A percentile compares a stretch with the other conserved stretches of the same genome.
Conservation (phyloP, 1,140 invertebrate species). For the Copidosoma floridanum region DNA sequence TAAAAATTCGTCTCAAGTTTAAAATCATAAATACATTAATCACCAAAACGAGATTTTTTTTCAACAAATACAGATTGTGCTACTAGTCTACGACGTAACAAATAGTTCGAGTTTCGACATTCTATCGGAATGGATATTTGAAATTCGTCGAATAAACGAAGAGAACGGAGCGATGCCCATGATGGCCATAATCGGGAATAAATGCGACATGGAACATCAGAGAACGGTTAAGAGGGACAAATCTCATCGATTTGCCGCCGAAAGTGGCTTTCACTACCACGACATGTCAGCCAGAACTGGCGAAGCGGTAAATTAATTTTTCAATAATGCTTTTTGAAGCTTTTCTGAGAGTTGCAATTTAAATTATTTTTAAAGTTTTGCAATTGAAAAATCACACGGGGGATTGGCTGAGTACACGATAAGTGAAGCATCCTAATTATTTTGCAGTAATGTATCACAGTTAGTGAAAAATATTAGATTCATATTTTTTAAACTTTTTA, state of each 20-base stretch:
- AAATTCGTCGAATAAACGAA: slow-evolving; percentile 60
- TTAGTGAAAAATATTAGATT: too few species aligned
- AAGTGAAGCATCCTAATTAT: not conserved
- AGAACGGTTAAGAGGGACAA: slow-evolving; percentile 76
- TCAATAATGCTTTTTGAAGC: slow-evolving; percentile 33
- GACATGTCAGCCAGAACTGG: slow-evolving; percentile 86
- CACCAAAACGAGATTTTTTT: too few species aligned
- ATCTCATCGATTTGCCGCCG: slow-evolving; percentile 74
- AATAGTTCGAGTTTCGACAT: slow-evolving; percentile 79
- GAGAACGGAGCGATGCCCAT: slow-evolving; percentile 62
- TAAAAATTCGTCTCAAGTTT: too few species aligned
- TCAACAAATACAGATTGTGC: slow-evolving; percentile 63
- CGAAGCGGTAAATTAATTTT: slow-evolving; percentile 71
- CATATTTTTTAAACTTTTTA: too few species aligned
- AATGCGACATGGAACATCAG: slow-evolving; percentile 87
- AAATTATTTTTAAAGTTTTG: not conserved
- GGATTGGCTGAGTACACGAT: not conserved
- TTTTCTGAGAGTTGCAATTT: too few species aligned
- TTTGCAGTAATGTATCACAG: too few species aligned
- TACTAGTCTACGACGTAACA: slow-evolving; percentile 86
- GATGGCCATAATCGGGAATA: slow-evolving; percentile 81
- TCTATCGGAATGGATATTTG: slow-evolving; percentile 71
- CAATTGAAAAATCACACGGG: not conserved
- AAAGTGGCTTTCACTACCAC: slow-evolving; percentile 71
- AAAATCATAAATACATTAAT: too few species aligned